phyloP scores from a whole-genome alignment of 1,140 invertebrate species.

The Panagrolaimus sp. region DNA sequence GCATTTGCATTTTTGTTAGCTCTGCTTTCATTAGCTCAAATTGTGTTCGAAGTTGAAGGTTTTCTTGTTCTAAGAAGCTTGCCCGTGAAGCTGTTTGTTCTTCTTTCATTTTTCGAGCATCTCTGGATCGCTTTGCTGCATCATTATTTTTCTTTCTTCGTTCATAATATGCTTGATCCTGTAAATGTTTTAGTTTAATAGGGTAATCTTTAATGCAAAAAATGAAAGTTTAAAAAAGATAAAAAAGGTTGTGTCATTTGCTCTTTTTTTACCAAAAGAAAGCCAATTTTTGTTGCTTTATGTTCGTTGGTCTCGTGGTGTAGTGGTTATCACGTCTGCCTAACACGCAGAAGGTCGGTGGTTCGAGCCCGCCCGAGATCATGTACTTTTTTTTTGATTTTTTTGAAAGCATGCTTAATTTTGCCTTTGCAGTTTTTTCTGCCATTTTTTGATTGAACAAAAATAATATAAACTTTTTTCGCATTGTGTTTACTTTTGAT shows the following conservation, averaged over 20 bases:
- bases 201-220: too few species aligned
- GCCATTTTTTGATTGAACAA: too few species aligned
- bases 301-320: too few species aligned
- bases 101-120: constrained; percentile 78
- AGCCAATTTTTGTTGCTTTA: too few species aligned
- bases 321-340: too few species aligned
- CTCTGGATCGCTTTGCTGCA: constrained; percentile 83
- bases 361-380: neutral
- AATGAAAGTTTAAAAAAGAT: too few species aligned
- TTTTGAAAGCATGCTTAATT: neutral
- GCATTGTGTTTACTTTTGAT: too few species aligned
- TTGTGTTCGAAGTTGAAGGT: constrained; percentile 66
- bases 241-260: too few species aligned
- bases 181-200: constrained; percentile 50
- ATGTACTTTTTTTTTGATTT: neutral
- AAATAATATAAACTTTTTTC: too few species aligned
- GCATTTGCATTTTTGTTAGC: neutral
- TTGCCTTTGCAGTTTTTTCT: too few species aligned
- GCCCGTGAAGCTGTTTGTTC: constrained; percentile 81
- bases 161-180: constrained; percentile 78
- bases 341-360: neutral
- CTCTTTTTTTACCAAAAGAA: too few species aligned
- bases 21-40: constrained; percentile 62
- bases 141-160: constrained; percentile 83
- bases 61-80: constrained; percentile 75